Percentiles rank a stretch among this genome's conserved stretches.
These are phyloP conservation scores for Drosophila longiperda DNA, from an alignment of 2,888 invertebrate species.

Conservation along the genomic window DNA sequence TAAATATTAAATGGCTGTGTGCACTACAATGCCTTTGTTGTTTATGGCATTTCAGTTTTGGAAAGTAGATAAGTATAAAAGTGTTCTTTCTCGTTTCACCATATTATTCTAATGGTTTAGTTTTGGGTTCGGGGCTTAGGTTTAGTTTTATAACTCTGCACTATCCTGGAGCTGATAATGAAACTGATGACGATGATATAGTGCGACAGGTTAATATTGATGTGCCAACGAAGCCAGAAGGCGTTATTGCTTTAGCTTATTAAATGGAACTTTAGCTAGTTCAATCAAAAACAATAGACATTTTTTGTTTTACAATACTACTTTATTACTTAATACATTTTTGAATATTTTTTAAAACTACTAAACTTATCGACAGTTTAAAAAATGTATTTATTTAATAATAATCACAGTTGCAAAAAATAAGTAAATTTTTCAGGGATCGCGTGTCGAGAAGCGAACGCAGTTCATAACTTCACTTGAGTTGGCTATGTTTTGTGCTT, in stretches of 20 bases:
- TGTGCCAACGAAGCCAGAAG: background rate
- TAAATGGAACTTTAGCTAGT: background rate
- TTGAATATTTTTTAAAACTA: too few relatives aligned
- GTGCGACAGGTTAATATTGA: background rate
- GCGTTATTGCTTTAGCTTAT: background rate
- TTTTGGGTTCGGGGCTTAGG: background rate
- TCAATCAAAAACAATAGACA: background rate
- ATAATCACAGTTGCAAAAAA: background rate
- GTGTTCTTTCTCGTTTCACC: constrained; percentile 3
- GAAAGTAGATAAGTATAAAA: background rate
- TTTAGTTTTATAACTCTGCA: background rate
- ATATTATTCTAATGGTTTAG: background rate
- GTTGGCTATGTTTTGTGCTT: too few relatives aligned
- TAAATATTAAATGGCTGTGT: constrained; percentile 34
- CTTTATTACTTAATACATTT: background rate
- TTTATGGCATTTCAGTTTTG: constrained; percentile 26
- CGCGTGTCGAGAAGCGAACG: too few relatives aligned
- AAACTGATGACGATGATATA: background rate
- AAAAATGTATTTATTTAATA: background rate
- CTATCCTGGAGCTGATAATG: background rate
- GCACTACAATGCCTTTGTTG: constrained; percentile 9
- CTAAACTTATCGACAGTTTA: background rate
- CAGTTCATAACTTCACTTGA: too few relatives aligned
- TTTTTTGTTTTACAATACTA: too few relatives aligned
- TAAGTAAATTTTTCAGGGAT: background rate